phyloP scores from a whole-genome alignment of 2,797 vertebrate genomes.

The Thaleichthys pacificus region DNA sequence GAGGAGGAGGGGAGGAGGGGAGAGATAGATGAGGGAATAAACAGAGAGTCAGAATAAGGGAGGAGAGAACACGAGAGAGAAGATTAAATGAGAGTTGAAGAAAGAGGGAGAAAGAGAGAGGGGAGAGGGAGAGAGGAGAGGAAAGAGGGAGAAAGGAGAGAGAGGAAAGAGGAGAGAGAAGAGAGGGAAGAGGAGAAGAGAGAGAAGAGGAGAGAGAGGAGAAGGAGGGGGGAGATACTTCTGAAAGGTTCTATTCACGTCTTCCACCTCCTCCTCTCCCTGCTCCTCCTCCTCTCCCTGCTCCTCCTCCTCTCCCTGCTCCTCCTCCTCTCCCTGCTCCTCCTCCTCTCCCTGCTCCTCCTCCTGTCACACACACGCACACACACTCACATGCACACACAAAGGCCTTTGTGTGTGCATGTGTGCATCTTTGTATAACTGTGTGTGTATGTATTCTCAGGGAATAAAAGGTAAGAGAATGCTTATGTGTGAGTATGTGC shows the following conservation, averaged over 20 bases:
- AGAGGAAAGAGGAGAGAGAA: not conserved
- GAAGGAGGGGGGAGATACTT: not conserved
- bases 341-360: not conserved
- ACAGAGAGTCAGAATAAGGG: not conserved
- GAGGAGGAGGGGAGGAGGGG: not conserved
- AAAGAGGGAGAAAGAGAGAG: too few relatives aligned
- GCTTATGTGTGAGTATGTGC: conserved; percentile 17
- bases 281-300: too few relatives aligned
- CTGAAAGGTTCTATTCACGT: not conserved
- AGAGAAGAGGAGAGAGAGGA: not conserved
- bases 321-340: not conserved
- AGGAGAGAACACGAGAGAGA: not conserved
- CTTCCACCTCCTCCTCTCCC: not conserved
- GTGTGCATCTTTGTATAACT: not conserved
- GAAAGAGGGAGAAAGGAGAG: not conserved
- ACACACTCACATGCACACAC: conserved; percentile 1
- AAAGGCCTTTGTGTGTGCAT: not conserved
- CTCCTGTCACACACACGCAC: not conserved
- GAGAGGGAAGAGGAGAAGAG: not conserved
- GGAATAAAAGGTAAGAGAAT: not conserved
- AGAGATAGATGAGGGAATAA: not conserved
- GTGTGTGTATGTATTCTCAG: not conserved
- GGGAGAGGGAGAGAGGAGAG: not conserved
- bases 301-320: not conserved
- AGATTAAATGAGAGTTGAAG: not conserved